Base-by-base conservation (phyloP, 2,888 invertebrate species). In the Agonopterix alstromeriana region DNA sequence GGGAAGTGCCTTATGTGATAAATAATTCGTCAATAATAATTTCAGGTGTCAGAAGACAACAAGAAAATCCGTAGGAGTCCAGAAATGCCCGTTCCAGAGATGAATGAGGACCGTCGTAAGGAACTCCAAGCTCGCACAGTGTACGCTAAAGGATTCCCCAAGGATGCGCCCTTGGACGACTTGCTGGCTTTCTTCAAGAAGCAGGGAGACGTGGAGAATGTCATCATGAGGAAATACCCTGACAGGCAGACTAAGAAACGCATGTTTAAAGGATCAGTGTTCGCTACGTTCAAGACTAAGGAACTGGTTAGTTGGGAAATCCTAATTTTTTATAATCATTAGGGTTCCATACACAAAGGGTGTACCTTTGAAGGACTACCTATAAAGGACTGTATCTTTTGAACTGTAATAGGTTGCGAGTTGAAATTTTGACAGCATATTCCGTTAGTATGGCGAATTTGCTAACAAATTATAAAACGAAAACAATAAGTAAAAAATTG, bases 261-360 rank as follows among this genome's bases (percentile, higher is more conserved):
- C 46, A 77, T 91, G 52, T 97, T 97, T 72, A 97, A 98, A 85
- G 99, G 98, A 46, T 98, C 98, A 1, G 93, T 98, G 45, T 98
- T 98, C 77, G 92, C 94, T 8, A 94, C 95, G 4, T 99, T 98
- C 77, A 92, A 93, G 62, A 94, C 92, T 35, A 90, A 92, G 48
- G 97, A 97, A 48, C 92, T 92, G 77, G 87, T 86, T 63, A 53
- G 46, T 27, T 27, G 27, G 5, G 27, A 27, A 27, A 27, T 27
- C 5, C 27, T 5, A 0, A 50, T 11, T 36, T 38, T 42, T n/a
- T n/a, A n/a, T n/a, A n/a, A n/a, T n/a, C n/a, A n/a, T n/a, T n/a
- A n/a, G n/a, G n/a, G n/a, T n/a, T n/a, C n/a, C n/a, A n/a, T n/a
- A n/a, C n/a, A n/a, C n/a, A n/a, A n/a, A n/a, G n/a, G n/a, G n/a